Percentiles rank a stretch among this genome's conserved stretches.
phyloP scores from a whole-genome alignment of 2,888 invertebrate genomes.

The Volucella zonaria region DNA sequence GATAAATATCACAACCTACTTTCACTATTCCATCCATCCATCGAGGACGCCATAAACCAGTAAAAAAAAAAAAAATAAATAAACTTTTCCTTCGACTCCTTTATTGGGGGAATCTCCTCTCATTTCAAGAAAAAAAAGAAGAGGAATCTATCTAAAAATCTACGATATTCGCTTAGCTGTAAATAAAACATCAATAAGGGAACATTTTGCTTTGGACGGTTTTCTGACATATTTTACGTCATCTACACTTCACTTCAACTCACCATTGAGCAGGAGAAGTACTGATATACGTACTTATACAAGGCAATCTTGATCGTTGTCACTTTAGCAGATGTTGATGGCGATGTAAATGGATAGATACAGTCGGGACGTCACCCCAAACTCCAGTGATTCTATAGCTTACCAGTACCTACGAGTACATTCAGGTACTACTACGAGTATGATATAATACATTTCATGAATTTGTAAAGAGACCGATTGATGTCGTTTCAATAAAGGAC shows the following conservation, averaged over 20 bases:
- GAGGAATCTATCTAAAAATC: slow-evolving; percentile 44
- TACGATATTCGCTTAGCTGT: slow-evolving; percentile 51
- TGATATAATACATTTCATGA: slow-evolving; percentile 58
- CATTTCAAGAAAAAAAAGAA: background rate
- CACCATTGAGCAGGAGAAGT: background rate
- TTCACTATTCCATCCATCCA: slow-evolving; percentile 26
- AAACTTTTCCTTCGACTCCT: slow-evolving; percentile 1
- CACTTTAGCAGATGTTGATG: slow-evolving; percentile 69
- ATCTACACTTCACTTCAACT: slow-evolving; percentile 53
- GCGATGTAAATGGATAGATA: slow-evolving; percentile 67
- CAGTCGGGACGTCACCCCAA: slow-evolving; percentile 10
- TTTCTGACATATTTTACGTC: slow-evolving; percentile 64
- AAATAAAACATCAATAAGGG: slow-evolving; percentile 70
- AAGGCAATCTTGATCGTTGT: slow-evolving; percentile 67
- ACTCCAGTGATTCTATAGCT: slow-evolving; percentile 6
- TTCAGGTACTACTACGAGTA: slow-evolving; percentile 51
- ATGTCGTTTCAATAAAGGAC: slow-evolving; percentile 65
- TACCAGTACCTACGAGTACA: slow-evolving; percentile 13
- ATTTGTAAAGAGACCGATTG: slow-evolving; percentile 68
- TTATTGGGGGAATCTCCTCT: too few relatives aligned
- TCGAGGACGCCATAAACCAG: background rate
- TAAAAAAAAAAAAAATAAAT: background rate
- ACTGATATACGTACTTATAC: too few relatives aligned
- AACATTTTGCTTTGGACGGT: slow-evolving; percentile 54
- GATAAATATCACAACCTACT: slow-evolving; percentile 52